Percentiles rank a stretch among this genome's conserved stretches.
Evolutionary conservation across 2,888 invertebrate species (phyloP).

Genomic region (Drosophila fulvimacula): DNA sequence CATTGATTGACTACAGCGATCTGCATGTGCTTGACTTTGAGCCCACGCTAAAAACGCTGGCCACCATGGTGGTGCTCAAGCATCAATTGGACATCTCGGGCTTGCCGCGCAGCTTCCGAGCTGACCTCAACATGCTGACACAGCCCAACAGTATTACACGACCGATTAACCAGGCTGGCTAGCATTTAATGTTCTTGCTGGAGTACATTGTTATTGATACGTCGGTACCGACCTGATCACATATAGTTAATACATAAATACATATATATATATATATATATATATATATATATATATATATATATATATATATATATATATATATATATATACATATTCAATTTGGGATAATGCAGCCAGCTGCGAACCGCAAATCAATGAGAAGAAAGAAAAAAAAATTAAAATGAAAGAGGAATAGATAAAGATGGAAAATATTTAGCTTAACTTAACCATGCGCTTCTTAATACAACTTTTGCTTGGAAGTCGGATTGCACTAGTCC

Average conservation of each 20-base stretch:
- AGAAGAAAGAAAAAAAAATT: no score
- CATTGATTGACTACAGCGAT: slow-evolving; percentile 92
- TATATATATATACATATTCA: neutral
- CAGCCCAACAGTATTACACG: slow-evolving; percentile 89
- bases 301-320: neutral
- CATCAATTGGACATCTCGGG: slow-evolving; percentile 87
- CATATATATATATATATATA: neutral
- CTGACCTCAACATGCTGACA: slow-evolving; percentile 88
- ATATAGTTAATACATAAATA: neutral
- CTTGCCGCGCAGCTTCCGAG: slow-evolving; percentile 86
- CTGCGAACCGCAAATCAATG: slow-evolving; percentile 2
- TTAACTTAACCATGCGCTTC: slow-evolving; percentile 22
- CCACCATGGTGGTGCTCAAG: slow-evolving; percentile 88
- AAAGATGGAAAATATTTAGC: neutral
- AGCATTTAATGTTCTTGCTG: slow-evolving; percentile 41
- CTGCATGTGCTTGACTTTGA: slow-evolving; percentile 92
- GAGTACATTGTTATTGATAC: slow-evolving; percentile 3
- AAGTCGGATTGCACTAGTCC: slow-evolving; percentile 39
- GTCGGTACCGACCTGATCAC: neutral
- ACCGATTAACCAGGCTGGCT: slow-evolving; percentile 84
- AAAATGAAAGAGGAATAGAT: neutral
- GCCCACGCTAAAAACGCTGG: slow-evolving; percentile 90
- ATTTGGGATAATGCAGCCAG: no score
- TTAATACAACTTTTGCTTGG: slow-evolving; percentile 21
- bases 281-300: neutral